Evolutionary conservation across 2,797 vertebrate species (phyloP).

Genomic region (Cetoscarus ocellatus): DNA sequence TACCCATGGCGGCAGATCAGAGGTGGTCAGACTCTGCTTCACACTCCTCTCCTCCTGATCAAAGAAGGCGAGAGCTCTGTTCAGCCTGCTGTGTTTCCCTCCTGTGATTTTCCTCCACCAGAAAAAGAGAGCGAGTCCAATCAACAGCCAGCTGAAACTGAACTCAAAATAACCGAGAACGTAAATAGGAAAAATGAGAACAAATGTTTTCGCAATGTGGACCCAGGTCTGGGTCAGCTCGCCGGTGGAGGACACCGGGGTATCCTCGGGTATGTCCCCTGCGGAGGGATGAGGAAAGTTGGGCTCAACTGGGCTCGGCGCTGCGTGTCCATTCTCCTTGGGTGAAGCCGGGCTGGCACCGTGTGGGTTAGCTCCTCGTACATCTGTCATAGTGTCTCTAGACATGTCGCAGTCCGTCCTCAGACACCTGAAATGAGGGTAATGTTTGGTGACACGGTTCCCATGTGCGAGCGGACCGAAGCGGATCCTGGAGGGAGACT

Average conservation of each 20-base stretch:
- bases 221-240: slow-evolving; percentile 87
- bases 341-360: slow-evolving; percentile 50
- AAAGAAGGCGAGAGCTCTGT: slow-evolving; percentile 90
- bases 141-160: slow-evolving; percentile 96
- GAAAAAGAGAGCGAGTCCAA: slow-evolving; percentile 90
- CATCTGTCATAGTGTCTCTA: slow-evolving; percentile 74
- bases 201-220: slow-evolving; percentile 92
- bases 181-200: slow-evolving; percentile 94
- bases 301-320: slow-evolving; percentile 45
- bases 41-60: slow-evolving; percentile 89
- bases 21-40: slow-evolving; percentile 84
- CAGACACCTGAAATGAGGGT: slow-evolving; percentile 40
- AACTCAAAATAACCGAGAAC: slow-evolving; percentile 94
- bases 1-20: slow-evolving; percentile 96
- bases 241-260: slow-evolving; percentile 68
- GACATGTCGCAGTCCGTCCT: slow-evolving; percentile 64
- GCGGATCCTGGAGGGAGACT: slow-evolving; percentile 20
- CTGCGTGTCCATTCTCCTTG: slow-evolving; percentile 73
- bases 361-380: slow-evolving; percentile 65
- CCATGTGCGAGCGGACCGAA: slow-evolving; percentile 51
- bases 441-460: slow-evolving; percentile 28
- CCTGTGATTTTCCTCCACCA: slow-evolving; percentile 89
- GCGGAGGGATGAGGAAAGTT: slow-evolving; percentile 64
- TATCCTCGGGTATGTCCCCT: slow-evolving; percentile 55
- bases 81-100: slow-evolving; percentile 85